Percentiles rank a stretch among this genome's conserved stretches.
Evolutionary conservation across 2,797 vertebrate genomes (phyloP).

Genomic region (Poliocrania exsul): DNA sequence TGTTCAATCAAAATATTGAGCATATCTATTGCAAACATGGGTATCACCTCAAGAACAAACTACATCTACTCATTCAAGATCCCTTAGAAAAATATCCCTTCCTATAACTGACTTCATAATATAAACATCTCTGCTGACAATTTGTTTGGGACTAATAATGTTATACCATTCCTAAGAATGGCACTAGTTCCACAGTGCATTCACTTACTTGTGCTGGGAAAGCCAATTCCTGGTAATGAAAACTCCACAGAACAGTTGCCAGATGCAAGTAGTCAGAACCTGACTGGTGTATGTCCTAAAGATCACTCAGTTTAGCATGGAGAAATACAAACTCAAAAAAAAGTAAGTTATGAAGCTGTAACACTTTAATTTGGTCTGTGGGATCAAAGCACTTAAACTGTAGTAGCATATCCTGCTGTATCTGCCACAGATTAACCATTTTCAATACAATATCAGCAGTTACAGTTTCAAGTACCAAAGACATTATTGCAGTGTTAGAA

Average conservation of each 20-base stretch:
- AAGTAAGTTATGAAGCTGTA: not conserved
- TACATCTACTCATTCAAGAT: slow-evolving; percentile 21
- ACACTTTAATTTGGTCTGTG: not conserved
- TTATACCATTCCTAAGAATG: not conserved
- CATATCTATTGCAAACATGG: slow-evolving; percentile 55
- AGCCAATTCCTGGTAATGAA: not conserved
- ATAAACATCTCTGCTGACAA: not conserved
- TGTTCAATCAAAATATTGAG: slow-evolving; percentile 52
- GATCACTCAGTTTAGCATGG: slow-evolving; percentile 60
- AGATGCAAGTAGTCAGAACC: not conserved
- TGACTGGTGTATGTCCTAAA: slow-evolving; percentile 21
- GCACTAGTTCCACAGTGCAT: not conserved
- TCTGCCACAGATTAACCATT: not conserved
- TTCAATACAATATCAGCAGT: not conserved
- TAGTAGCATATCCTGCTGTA: not conserved
- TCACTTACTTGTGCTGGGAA: not conserved
- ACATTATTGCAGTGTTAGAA: slow-evolving; percentile 23
- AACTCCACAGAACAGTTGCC: not conserved
- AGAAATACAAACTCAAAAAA: not conserved
- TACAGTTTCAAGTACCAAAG: not conserved
- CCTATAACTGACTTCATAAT: slow-evolving; percentile 13
- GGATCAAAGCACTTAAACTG: rapidly evolving
- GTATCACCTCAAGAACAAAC: slow-evolving; percentile 35
- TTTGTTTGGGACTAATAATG: not conserved
- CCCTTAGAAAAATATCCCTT: slow-evolving; percentile 43